Evolutionary conservation across 2,113 vertebrate species (phyloP), one percentile per base, ranked within the genome.

Genomic region (Craseonycteris thonglongyai): DNA sequence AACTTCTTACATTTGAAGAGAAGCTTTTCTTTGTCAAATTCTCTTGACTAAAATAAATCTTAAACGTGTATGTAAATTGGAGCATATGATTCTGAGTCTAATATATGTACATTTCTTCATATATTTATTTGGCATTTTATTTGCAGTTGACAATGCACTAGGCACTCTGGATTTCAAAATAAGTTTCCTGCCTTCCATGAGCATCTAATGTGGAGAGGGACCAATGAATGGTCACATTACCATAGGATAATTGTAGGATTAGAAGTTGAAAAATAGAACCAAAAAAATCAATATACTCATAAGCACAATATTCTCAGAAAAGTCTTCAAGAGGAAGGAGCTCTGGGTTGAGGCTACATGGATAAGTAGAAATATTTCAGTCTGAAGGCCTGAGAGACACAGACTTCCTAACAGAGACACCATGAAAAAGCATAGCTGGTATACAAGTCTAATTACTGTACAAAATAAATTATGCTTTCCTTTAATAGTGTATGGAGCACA

Each of bases 401-500:
- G 18, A 26, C 45, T 59, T 68, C 3, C 59, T 58, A 72, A 24
- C 59, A 81, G 12, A 22, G 51, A 66, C 59, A 78, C 18, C 1
- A 26, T 61, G 49, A 75, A 74, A 66, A 95, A 80, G 18, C 21
- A 58, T 45, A n/a, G 6, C 72, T 66, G 15, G 13, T 35, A 11
- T 72, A 89, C 38, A 83, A 75, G 22, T 80, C 49, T 75, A 71
- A 59, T 91, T 69, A 5, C 24, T 81, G 93, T 71, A 68, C 47
- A 75, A 96, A 82, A 94, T 92, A 91, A 91, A 92, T 33, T 63
- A n/a, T 87, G 42, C 21, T 94, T 92, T 83, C 26, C 21, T 63
- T 91, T 93, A 79, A 75, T 40, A 89, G 69, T 51, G 18, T 75
- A 13, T 13, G 54, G 58, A 75, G n/a, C 45, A 89, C 84, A 88